Percentiles rank a stretch among this genome's conserved stretches.
phyloP scores from a whole-genome alignment of 1,140 invertebrate species.

The Eurosta solidaginis region DNA sequence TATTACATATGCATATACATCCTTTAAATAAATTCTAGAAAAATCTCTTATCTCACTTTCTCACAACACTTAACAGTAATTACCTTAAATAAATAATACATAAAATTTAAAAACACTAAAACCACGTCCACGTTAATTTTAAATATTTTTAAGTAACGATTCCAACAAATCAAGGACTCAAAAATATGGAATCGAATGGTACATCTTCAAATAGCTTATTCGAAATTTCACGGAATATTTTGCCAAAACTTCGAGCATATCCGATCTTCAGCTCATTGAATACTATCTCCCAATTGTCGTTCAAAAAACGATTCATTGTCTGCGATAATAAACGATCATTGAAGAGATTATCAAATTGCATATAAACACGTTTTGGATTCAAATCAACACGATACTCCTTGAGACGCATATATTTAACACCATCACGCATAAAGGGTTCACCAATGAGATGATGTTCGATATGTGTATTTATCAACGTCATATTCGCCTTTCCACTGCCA shows the following conservation, averaged over 20 bases:
- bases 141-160: not conserved
- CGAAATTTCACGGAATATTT: constrained; percentile 66
- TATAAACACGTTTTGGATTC: constrained; percentile 61
- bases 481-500: constrained; percentile 71
- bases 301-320: constrained; percentile 67
- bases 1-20: not conserved
- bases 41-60: not conserved
- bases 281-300: constrained; percentile 69
- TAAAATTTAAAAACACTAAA: not conserved
- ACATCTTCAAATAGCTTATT: constrained; percentile 69
- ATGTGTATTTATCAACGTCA: constrained; percentile 67
- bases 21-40: constrained; percentile 13
- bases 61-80: not conserved
- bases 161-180: constrained; percentile 48
- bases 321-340: constrained; percentile 65
- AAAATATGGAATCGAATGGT: constrained; percentile 68
- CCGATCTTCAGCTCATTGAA: constrained; percentile 69
- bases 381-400: constrained; percentile 66
- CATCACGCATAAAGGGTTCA: constrained; percentile 64
- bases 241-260: constrained; percentile 67
- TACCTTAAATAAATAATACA: not conserved
- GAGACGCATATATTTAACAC: constrained; percentile 66
- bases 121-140: not conserved
- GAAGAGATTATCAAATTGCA: constrained; percentile 69
- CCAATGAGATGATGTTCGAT: constrained; percentile 66